Base-by-base conservation (phyloP, 2,888 invertebrate genomes). In the Ennomos erosarius region DNA sequence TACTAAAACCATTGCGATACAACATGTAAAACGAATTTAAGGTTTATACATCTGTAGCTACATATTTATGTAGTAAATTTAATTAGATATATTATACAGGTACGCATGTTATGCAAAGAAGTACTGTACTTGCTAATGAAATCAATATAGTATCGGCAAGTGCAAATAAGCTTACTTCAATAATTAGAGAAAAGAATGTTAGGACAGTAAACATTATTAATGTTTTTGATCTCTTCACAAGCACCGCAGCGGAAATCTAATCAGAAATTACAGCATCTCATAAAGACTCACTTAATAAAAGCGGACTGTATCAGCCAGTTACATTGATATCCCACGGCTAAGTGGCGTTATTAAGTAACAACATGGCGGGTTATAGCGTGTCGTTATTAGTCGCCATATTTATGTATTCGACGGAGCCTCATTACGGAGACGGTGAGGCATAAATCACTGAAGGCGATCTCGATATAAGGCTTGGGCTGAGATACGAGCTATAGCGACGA, bases 371-470 rank as follows among this genome's bases (percentile, higher is more conserved):
- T 55, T 51, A 60, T 55, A 43, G 38, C 33, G 35, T 45, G 44
- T 51, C 51, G 54, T 55, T 55, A 60, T 60, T 60, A 60, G 59
- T 44, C 42, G 59, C 33, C 43, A 43, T 82, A 78, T 78, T 75
- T 78, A 78, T 76, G 72, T 71, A 53, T 54, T 62, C 64, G 63
- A 61, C 69, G 65, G 70, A 65, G 70, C 67, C 77, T 81, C 81
- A 79, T 84, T 84, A 82, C 69, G 54, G 69, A 65, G 70, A 71
- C 71, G 73, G 55, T 53, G 61, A 60, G 64, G 65, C 72, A 74
- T 80, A 76, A 81, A 81, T 81, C 78, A 79, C 71, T 65, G 52
- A 55, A 60, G 67, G 65, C 67, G 68, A 67, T 70, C 65, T 68
- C 70, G 69, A 73, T 74, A 69, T 65, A 55, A 53, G 2, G 67